Percentiles rank a stretch among this genome's conserved stretches.
These are phyloP conservation scores for Passerina amoena DNA, from an alignment of 2,113 vertebrate species.

Conservation along the genomic window DNA sequence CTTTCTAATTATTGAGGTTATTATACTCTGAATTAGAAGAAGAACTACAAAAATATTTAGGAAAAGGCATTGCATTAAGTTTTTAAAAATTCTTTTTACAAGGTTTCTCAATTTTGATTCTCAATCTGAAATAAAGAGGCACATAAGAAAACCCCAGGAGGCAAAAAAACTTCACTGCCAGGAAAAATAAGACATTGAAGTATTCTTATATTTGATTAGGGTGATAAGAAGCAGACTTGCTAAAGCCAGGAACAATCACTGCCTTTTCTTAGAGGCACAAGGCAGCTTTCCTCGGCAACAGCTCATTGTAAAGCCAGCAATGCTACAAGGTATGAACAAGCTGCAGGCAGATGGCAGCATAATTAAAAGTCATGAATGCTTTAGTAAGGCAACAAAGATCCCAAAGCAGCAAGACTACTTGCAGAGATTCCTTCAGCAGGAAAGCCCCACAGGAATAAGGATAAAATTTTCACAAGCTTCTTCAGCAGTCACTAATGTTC, in stretches of 20 bases:
- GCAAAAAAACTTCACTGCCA: background rate
- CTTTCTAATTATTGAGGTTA: background rate
- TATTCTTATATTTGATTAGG: background rate
- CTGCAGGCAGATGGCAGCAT: conserved; percentile 28
- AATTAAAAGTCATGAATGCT: conserved; percentile 20
- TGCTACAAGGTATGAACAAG: background rate
- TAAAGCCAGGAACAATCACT: background rate
- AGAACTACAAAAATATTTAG: background rate
- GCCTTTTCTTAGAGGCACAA: background rate
- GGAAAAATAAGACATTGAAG: background rate
- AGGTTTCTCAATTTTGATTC: background rate
- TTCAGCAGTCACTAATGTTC: background rate
- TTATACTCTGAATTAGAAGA: background rate
- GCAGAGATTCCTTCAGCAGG: background rate
- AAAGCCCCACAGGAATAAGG: background rate
- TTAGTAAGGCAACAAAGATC: background rate
- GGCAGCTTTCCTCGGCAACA: background rate
- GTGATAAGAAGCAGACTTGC: background rate
- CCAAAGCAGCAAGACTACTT: background rate
- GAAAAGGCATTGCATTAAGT: background rate
- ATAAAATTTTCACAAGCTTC: background rate
- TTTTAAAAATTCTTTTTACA: background rate
- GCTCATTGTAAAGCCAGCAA: background rate
- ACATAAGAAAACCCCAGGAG: background rate
- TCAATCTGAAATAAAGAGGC: background rate